A percentile compares a stretch with the other conserved stretches of the same genome.
phyloP scores from a whole-genome alignment of 2,113 vertebrate genomes.

The Chiloscyllium plagiosum region DNA sequence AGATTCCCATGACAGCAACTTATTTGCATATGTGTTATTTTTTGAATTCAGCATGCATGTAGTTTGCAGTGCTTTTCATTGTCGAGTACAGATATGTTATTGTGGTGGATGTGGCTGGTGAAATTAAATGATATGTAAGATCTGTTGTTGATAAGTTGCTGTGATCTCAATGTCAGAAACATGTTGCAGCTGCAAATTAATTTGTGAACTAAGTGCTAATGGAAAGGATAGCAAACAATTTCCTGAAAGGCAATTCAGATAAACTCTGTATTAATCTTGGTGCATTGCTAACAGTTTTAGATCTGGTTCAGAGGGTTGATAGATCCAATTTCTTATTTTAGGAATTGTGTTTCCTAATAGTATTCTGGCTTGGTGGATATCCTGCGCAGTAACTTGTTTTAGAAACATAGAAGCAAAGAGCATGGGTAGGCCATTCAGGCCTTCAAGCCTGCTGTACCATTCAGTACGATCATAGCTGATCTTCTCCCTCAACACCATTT shows the following conservation, averaged over 20 bases:
- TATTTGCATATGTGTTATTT: background rate
- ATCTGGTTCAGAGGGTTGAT: background rate
- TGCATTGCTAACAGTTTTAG: background rate
- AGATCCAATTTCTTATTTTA: background rate
- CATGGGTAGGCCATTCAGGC: no score
- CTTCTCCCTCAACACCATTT: no score
- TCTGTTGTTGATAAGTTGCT: slow-evolving; percentile 10
- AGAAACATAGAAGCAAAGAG: no score
- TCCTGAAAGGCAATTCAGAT: background rate
- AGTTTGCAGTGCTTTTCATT: background rate
- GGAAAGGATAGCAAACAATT: background rate
- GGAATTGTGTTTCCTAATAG: background rate
- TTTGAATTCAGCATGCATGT: background rate
- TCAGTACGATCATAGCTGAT: no score
- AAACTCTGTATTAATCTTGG: background rate
- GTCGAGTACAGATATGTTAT: background rate
- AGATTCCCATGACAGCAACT: background rate
- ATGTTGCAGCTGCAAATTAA: background rate
- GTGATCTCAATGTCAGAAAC: background rate
- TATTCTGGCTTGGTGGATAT: background rate
- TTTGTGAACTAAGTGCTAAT: background rate
- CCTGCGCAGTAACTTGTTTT: no score
- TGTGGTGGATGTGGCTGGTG: background rate
- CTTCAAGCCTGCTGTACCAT: no score
- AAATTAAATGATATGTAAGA: background rate